These are phyloP conservation scores for Meriones unguiculatus DNA, from an alignment of 2,113 vertebrate species.

Conservation along the genomic window DNA sequence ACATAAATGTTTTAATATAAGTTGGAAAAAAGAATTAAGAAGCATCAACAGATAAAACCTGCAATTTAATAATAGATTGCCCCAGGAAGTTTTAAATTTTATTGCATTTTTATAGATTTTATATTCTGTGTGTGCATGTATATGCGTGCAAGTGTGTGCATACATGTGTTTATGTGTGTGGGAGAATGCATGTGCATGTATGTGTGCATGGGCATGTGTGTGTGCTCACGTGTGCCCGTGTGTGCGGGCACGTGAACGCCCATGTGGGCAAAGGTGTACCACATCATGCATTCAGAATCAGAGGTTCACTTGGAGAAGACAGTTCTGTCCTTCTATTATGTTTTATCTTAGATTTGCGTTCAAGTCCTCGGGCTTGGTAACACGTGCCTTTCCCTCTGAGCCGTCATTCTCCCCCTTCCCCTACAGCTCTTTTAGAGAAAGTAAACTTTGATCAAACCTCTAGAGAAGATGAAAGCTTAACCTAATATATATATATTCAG, in stretches of 20 bases:
- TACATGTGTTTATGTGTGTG: too few species aligned
- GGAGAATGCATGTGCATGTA: too few species aligned
- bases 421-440: background rate
- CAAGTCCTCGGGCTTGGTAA: background rate
- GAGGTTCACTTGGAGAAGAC: background rate
- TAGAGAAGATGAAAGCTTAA: background rate
- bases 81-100: background rate
- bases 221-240: too few species aligned
- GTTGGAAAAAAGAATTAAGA: background rate
- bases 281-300: background rate
- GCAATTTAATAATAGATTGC: constrained; percentile 18
- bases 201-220: too few species aligned
- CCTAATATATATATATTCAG: background rate
- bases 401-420: background rate
- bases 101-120: too few species aligned
- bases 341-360: background rate
- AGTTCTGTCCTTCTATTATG: background rate
- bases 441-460: background rate
- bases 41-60: background rate
- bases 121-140: too few species aligned
- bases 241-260: fast-evolving
- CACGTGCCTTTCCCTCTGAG: background rate
- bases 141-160: too few species aligned
- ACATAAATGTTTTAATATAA: background rate
- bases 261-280: too few species aligned